Evolutionary conservation across 2,797 vertebrate species (phyloP), one percentile per base, ranked within the genome.

Genomic region (Astyanax mexicanus): DNA sequence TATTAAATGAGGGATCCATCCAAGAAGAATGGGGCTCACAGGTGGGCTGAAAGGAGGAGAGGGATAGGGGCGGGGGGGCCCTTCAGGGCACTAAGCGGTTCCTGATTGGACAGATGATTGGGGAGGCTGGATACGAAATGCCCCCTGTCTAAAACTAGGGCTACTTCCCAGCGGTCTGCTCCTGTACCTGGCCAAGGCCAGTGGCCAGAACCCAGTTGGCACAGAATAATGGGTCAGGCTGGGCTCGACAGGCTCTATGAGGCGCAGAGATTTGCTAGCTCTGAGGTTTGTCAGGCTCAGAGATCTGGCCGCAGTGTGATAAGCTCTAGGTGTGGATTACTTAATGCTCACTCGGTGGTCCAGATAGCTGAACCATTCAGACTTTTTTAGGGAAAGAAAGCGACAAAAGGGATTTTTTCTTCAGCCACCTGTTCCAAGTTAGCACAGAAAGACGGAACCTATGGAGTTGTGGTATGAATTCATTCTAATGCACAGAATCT

Each of bases 171-270:
- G 83, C 85, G 87, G 85, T 86, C 87, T 81, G 78, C 83, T 87
- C 84, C 79, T 83, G 81, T 72, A 79, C 81, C 80, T 87, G 87
- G 90, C 88, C 85, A 85, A 79, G 80, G 76, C 67, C 81, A 73
- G 82, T 92, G 91, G 91, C 89, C 55, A 37, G 45, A 72, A 84
- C 83, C 91, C 91, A 93, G 86, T 86, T 92, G 92, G 91, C 92
- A 86, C 75, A 47, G 7, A 38, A 49, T 23, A 70, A 64, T 44
- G n/a, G 79, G 86, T 87, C 83, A 84, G 81, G 81, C 82, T 76
- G 82, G 52, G 65, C 77, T 82, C 77, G 32, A 85, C 75, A 78
- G 85, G 84, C 82, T 84, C 78, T 68, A 86, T 84, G 86, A 88
- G 86, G 79, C 78, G 75, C 84, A 81, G 85, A 87, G 80, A 88